Evolutionary conservation across 2,888 invertebrate genomes (phyloP).

Genomic region (Gymnosoma rotundatum): DNA sequence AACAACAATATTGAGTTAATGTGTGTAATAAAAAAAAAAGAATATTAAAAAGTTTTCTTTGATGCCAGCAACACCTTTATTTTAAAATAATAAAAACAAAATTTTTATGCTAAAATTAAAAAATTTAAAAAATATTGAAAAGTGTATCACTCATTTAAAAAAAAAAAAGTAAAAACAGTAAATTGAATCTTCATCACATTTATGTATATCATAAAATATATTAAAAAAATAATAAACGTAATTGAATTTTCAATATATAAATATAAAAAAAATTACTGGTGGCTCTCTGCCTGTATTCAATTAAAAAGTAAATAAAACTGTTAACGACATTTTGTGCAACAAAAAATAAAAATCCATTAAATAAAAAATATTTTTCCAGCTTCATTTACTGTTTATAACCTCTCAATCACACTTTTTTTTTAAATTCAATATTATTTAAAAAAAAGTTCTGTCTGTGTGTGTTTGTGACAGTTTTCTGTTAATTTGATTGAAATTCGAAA

Average conservation of each 20-base stretch:
- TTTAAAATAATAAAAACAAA: background rate
- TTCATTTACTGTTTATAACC: no score
- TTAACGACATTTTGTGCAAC: background rate
- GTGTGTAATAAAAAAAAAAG: constrained; percentile 14
- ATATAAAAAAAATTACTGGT: background rate
- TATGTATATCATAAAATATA: background rate
- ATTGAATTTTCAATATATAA: background rate
- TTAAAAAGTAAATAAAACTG: background rate
- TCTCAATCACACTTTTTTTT: no score
- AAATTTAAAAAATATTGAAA: background rate
- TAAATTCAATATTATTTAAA: no score
- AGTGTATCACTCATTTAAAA: background rate
- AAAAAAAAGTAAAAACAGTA: background rate
- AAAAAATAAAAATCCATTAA: background rate
- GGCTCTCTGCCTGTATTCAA: background rate
- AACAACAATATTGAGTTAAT: constrained; percentile 30
- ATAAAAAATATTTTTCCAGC: background rate
- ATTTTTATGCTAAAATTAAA: background rate
- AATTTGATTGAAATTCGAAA: no score
- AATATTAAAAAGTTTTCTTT: constrained; percentile 24
- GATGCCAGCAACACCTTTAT: background rate
- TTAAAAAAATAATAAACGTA: no score
- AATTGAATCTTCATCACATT: background rate
- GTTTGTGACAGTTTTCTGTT: no score
- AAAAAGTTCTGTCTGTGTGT: no score